Base-by-base conservation (phyloP, 2,797 vertebrate species). In the Argya squamiceps region DNA sequence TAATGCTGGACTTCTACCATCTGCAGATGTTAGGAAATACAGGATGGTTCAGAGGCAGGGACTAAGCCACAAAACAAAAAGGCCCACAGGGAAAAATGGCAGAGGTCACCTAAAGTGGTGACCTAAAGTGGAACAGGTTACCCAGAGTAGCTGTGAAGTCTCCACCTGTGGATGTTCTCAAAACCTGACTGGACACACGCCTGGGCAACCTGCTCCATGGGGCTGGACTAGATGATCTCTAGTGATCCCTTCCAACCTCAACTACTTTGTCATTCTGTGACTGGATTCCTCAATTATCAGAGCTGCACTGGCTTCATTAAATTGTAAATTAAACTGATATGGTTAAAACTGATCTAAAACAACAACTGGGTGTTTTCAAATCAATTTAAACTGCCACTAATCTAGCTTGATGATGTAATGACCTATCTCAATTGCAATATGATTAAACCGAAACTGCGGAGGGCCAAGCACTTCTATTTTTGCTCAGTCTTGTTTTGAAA, bases 401-500 rank as follows among this genome's bases (percentile, higher is more conserved):
- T 46, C 60, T 58, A 87, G n/a, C 16, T 29, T 50, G 43, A 64
- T 59, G 41, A 52, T 65, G 29, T 39, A 75, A 71, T 11, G 24
- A 29, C 44, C 68, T 20, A 43, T 59, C 32, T 89, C 60, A 76
- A 71, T 4, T 55, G 53, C 87, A 90, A 34, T 15, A 67, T 0
- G 2, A 78, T 49, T 71, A 69, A 88, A 91, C 24, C 43, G 71
- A 47, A 94, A 58, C 30, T 37, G 12, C 3, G 2, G 46, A 36
- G 4, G 47, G 29, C 13, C 30, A 62, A 65, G 26, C 34, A 59
- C 58, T 60, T 58, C 37, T 58, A 59, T 30, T 81, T 85, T 69
- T 67, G 60, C 34, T 39, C 58, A 26, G 32, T 46, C 46, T 73
- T 53, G 30, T 62, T 75, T 53, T 79, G 59, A 93, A 92, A 93